Percentiles rank a stretch among this genome's conserved stretches.
Evolutionary conservation across 2,113 vertebrate genomes (phyloP).

Genomic region (Pelecanus crispus): DNA sequence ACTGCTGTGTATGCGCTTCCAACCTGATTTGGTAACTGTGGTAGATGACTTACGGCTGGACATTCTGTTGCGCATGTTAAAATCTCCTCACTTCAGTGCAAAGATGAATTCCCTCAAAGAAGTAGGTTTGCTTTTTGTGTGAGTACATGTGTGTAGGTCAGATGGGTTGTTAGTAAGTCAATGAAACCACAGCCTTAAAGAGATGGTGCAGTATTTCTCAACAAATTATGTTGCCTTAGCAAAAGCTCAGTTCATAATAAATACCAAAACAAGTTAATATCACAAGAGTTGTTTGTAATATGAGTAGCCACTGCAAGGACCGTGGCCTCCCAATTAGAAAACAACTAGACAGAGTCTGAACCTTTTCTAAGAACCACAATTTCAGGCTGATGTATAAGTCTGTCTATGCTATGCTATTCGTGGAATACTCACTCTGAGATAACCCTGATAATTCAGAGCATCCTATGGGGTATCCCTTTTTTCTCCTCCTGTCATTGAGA

Average conservation of each 20-base stretch:
- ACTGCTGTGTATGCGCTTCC: slow-evolving; percentile 96
- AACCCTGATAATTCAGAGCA: neutral
- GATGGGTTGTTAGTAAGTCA: neutral
- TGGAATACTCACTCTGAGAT: neutral
- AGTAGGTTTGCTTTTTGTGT: slow-evolving; percentile 65
- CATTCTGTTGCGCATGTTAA: slow-evolving; percentile 95
- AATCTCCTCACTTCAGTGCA: slow-evolving; percentile 97
- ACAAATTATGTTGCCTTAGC: neutral
- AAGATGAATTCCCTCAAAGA: slow-evolving; percentile 99
- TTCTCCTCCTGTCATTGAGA: neutral
- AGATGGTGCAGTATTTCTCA: neutral
- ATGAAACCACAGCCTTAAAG: neutral
- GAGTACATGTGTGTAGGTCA: neutral
- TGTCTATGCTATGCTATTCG: neutral
- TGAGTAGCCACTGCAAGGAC: neutral
- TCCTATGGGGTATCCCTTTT: neutral
- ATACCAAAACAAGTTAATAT: neutral
- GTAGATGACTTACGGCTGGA: slow-evolving; percentile 94
- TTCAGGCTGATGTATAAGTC: neutral
- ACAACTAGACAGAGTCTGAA: neutral
- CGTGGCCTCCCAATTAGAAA: neutral
- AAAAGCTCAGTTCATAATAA: neutral
- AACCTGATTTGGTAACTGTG: slow-evolving; percentile 88
- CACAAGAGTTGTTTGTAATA: neutral
- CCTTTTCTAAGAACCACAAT: neutral